A percentile compares a stretch with the other conserved stretches of the same genome.
Evolutionary conservation across 2,113 vertebrate species (phyloP).

Genomic region (Myiozetetes cayanensis): DNA sequence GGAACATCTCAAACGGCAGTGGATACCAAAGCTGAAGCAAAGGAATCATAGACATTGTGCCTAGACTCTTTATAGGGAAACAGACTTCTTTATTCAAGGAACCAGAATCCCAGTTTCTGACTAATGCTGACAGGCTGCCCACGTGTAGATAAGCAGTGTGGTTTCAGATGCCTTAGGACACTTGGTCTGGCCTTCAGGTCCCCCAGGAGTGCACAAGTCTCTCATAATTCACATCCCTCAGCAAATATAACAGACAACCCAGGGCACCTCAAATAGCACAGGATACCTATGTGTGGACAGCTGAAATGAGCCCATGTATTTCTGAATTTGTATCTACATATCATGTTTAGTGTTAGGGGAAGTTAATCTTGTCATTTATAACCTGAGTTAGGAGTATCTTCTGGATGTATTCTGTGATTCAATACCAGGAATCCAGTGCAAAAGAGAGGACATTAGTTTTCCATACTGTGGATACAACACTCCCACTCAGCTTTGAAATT

Average conservation of each 20-base stretch:
- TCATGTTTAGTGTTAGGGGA: background rate
- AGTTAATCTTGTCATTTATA: background rate
- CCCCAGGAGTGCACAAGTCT: background rate
- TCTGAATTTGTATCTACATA: background rate
- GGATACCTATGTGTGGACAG: background rate
- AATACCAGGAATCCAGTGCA: background rate
- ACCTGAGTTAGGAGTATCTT: background rate
- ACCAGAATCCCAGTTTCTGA: background rate
- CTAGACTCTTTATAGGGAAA: background rate
- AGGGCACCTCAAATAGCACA: background rate
- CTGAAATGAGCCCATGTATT: background rate
- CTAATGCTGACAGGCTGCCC: background rate
- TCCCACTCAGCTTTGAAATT: background rate
- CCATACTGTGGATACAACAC: background rate
- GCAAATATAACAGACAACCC: background rate
- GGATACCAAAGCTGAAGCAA: background rate
- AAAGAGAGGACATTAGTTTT: background rate
- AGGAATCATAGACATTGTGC: background rate
- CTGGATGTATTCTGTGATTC: background rate
- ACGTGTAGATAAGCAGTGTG: background rate
- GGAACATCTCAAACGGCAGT: background rate
- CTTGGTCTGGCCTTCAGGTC: background rate
- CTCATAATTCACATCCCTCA: background rate
- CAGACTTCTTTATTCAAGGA: background rate
- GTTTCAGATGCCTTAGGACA: background rate